These are phyloP conservation scores for Trachymyrmex septentrionalis DNA, from an alignment of 1,140 invertebrate genomes.

Conservation along the genomic window DNA sequence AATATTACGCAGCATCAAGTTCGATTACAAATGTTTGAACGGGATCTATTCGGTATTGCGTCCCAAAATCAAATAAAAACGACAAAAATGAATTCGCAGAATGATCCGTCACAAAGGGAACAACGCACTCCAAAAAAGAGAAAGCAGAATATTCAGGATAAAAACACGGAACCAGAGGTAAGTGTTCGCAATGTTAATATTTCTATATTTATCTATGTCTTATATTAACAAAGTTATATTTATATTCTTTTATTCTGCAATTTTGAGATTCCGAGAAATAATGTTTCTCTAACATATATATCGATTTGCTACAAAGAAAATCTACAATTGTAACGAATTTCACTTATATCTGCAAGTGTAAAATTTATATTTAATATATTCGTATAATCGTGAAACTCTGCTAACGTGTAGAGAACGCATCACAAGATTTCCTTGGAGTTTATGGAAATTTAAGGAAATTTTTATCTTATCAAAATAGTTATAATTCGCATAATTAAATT, in stretches of 20 bases:
- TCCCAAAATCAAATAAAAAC: background rate
- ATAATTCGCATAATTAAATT: background rate
- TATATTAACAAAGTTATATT: background rate
- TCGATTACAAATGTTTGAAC: constrained; percentile 69
- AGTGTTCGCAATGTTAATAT: background rate
- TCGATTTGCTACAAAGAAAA: background rate
- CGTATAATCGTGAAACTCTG: background rate
- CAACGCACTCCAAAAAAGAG: background rate
- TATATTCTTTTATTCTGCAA: background rate
- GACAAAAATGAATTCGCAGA: background rate
- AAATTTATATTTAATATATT: constrained; percentile 1
- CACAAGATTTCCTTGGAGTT: background rate
- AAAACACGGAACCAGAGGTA: background rate
- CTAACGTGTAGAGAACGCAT: background rate
- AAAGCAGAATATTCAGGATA: background rate
- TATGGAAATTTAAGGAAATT: background rate
- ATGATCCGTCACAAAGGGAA: background rate
- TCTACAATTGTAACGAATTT: background rate
- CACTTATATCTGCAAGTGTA: constrained; percentile 3
- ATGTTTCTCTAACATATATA: background rate
- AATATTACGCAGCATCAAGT: constrained; percentile 72
- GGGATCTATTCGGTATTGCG: constrained; percentile 68
- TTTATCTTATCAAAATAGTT: constrained; percentile 29
- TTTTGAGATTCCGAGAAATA: background rate
- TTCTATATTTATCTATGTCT: background rate